A percentile compares a stretch with the other conserved stretches of the same genome.
phyloP scores from a whole-genome alignment of 2,888 invertebrate genomes.

The Eumacrocentrus americanus region DNA sequence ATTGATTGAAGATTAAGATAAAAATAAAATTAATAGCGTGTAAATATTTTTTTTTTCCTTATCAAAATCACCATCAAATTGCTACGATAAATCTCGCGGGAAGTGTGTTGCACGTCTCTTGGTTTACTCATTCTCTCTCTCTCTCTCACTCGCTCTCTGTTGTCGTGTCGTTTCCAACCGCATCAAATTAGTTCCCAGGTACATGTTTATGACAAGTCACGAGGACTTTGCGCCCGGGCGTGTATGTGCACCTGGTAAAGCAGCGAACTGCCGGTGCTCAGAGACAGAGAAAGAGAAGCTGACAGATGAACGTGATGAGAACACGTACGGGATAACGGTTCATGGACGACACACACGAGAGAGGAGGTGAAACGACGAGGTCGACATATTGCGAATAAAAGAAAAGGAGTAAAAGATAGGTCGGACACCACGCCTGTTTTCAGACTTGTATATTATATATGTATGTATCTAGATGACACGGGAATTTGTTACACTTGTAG shows the following conservation, averaged over 20 bases:
- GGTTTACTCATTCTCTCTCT: no score
- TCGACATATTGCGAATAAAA: conserved; percentile 1
- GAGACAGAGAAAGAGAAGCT: conserved; percentile 20
- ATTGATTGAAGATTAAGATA: no score
- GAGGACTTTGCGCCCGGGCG: conserved; percentile 4
- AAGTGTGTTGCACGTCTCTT: conserved; percentile 1
- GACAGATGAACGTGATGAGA: conserved; percentile 46
- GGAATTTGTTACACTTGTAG: conserved; percentile 2
- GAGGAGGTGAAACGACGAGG: conserved; percentile 27
- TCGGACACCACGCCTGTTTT: neutral
- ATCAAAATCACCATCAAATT: neutral
- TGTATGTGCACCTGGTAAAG: neutral
- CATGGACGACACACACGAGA: conserved; percentile 30
- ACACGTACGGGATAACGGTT: conserved; percentile 48
- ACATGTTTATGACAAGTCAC: conserved; percentile 26
- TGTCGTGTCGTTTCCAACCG: conserved; percentile 1
- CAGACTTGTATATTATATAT: neutral
- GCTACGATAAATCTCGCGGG: neutral
- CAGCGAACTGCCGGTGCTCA: conserved; percentile 5
- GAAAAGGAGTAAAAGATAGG: neutral
- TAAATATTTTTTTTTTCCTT: neutral
- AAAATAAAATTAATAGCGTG: neutral
- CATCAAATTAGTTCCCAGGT: conserved; percentile 20
- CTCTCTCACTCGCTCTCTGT: no score
- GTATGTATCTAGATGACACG: conserved; percentile 1